Base-by-base conservation (phyloP, 2,797 vertebrate species). In the Gouania willdenowi region DNA sequence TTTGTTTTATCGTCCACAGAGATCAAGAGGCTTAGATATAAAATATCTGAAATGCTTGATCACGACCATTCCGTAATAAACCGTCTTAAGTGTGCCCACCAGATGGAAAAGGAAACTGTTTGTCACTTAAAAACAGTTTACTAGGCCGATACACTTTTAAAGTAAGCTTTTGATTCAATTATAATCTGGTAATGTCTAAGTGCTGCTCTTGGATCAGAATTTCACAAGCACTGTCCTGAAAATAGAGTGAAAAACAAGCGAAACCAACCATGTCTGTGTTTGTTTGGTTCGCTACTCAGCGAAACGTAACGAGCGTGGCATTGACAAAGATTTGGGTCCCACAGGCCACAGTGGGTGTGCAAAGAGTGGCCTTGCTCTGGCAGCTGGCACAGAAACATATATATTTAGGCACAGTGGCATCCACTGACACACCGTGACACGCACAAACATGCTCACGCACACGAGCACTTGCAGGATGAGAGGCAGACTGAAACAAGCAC, bases 321-420 rank as follows among this genome's bases (percentile, higher is more conserved):
- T 68, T 67, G 77, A 77, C 74, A 78, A 72, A 77, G 62, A 80
- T 75, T 75, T 70, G 15, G 52, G 60, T 69, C 78, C 81, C 76
- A 78, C 71, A 72, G 79, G 82, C 73, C 81, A 75, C 75, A 72
- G 81, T 75, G 66, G 71, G 75, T 71, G 73, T 79, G 67, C 70
- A 52, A 70, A 73, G 71, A 72, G 71, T 72, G 71, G 63, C 71
- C 66, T 44, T 25, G 65, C 59, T 73, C 56, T 65, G 63, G 61
- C 70, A 71, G 59, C 63, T 79, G 63, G 60, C 68, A 57, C 62
- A 68, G 62, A 80, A 74, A 60, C 66, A 67, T 63, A 59, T 71
- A 74, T 75, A 71, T 62, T 81, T 67, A 77, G 60, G 72, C 73
- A 68, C 65, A 67, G 58, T 58, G 56, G 56, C 64, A 44, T 24